These are phyloP conservation scores for Scytalopus superciliaris DNA, from an alignment of 2,113 vertebrate genomes.

Conservation along the genomic window DNA sequence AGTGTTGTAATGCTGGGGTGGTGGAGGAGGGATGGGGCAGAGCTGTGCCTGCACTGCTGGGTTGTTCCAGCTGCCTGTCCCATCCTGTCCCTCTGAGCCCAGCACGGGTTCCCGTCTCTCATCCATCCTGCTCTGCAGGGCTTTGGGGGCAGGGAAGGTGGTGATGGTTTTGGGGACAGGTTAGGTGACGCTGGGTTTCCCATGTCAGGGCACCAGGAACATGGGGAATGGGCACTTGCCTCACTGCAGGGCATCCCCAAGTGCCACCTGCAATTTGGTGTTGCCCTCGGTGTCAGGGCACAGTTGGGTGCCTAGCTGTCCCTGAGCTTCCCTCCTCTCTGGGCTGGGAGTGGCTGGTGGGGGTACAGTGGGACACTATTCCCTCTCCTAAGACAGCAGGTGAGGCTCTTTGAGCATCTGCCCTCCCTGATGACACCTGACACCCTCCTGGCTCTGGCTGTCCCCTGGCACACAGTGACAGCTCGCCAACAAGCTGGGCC, in stretches of 20 bases:
- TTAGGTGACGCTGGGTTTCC: neutral
- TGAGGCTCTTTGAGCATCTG: neutral
- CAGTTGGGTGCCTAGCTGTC: fast-evolving
- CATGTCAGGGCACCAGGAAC: neutral
- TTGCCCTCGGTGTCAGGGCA: fast-evolving
- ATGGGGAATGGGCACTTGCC: fast-evolving
- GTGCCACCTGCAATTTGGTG: fast-evolving
- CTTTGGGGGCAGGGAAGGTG: neutral
- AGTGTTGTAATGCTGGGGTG: neutral
- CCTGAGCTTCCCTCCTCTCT: no score
- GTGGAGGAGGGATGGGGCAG: neutral
- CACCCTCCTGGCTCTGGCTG: neutral
- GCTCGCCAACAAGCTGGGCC: fast-evolving
- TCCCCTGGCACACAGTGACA: neutral
- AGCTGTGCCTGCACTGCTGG: neutral
- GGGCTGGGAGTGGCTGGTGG: fast-evolving
- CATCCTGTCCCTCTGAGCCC: neutral
- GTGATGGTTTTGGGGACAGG: neutral
- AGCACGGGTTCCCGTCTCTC: fast-evolving
- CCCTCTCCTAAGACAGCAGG: neutral
- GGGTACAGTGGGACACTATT: neutral
- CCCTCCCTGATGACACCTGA: neutral
- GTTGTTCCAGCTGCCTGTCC: neutral
- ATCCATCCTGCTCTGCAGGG: neutral
- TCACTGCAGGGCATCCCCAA: neutral